Base-by-base conservation (phyloP, 2,888 invertebrate species). In the Plebejus melissa region DNA sequence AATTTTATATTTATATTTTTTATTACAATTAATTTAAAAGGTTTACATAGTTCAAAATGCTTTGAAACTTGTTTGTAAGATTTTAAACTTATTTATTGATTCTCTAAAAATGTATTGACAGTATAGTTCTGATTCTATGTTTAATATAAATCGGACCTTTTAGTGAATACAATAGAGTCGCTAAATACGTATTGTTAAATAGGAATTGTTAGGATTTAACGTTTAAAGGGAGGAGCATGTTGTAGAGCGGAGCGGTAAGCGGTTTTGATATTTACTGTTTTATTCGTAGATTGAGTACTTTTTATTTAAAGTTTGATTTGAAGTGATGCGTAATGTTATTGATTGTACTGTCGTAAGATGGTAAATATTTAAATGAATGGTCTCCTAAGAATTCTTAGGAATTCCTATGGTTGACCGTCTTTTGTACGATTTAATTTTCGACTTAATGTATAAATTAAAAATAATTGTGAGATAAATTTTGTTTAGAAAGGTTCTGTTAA, bases 171-270 rank as follows among this genome's bases (percentile, higher is more conserved):
- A 41, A 16, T 65, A 75, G 54, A 75, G 41, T 60, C 75, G 58
- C 71, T 71, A 71, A 71, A 71, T 58, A 71, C 71, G 4, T 75
- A 77, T 76, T 74, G 75, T 75, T 72, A 76, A 69, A 65, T 75
- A 75, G 75, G 70, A 75, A 75, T 75, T 75, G 75, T 75, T 75
- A 75, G 75, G 41, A 58, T 71, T 57, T 75, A 57, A 75, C 76
- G 70, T 76, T 78, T 80, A 76, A 79, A 79, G 79, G 81, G 79
- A 78, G 77, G 75, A 58, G 11, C 57, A 28, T 57, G 71, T 13
- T 13, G 46, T 75, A 71, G 71, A 75, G 65, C 72, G 72, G 72
- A 32, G 72, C 32, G 72, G 11, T 22, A 32, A 72, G 72, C 50
- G 72, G 46, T 46, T 71, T 32, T 32, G 32, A 32, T 22, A 22